Conservation (phyloP, 2,888 invertebrate genomes). For the Agapostemon virescens region DNA sequence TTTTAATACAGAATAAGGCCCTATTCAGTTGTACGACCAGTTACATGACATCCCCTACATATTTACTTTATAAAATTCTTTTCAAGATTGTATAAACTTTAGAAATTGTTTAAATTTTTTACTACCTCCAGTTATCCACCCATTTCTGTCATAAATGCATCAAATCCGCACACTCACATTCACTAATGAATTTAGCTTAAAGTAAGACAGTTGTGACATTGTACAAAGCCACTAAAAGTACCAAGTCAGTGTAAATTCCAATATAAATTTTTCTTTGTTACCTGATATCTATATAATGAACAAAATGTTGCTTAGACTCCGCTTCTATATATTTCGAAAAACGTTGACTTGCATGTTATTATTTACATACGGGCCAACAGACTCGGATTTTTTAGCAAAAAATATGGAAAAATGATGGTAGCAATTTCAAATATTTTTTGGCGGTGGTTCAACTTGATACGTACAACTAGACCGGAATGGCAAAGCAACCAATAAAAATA, state of each 20-base stretch:
- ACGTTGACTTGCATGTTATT: background rate
- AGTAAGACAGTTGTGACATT: no score
- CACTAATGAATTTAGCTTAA: no score
- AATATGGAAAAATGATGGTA: background rate
- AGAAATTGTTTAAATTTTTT: no score
- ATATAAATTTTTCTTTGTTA: background rate
- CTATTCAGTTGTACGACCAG: no score
- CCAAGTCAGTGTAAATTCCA: no score
- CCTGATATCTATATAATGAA: background rate
- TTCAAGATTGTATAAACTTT: no score
- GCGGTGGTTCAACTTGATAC: background rate
- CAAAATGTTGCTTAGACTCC: background rate
- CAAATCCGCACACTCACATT: background rate
- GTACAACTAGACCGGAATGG: background rate
- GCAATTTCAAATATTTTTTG: background rate
- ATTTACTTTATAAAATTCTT: no score
- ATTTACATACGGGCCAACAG: background rate
- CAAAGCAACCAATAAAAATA: background rate
- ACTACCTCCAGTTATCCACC: no score
- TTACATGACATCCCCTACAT: no score
- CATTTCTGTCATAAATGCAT: background rate
- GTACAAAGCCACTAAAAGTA: background rate
- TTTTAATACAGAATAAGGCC: no score
- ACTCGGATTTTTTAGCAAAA: background rate
- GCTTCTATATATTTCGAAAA: background rate